Evolutionary conservation across 2,113 vertebrate genomes (phyloP), one percentile per base, ranked within the genome.

Genomic region (Macaca nemestrina): DNA sequence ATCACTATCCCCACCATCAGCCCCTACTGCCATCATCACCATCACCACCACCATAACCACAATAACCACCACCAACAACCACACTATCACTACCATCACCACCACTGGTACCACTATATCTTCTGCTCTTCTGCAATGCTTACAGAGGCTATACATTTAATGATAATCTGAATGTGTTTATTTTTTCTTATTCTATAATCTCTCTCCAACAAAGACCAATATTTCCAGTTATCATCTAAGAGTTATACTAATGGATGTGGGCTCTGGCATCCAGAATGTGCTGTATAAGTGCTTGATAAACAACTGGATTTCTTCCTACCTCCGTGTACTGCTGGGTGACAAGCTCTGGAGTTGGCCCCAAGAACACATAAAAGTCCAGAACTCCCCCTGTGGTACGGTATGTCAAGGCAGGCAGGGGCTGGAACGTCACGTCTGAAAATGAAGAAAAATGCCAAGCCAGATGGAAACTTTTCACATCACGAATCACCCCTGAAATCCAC

Each of bases 331-430:
- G 89, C 95, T 99, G 99, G 72, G 99, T 99, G 95, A 99, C 99
- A 91, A 98, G 97, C 82, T 99, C 99, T 61, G 99, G 99, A 0
- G 99, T 99, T 3, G 99, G 99, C 90, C 99, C 99, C 98, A 99
- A 88, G 23, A 99, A 95, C 98, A 99, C 97, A 98, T 99, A 99
- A 98, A 99, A 99, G 97, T 99, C 99, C 2, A 99, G 98, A 97
- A 99, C 99, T 16, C 99, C 99, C 55, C 99, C 99, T 1, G 97
- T 68, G 43, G 99, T 99, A n/a, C 99, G 99, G 75, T 99, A 99
- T 0, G 99, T 99, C 93, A 99, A 95, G 68, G 99, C 98, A 68
- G 99, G 99, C 43, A 98, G 98, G 1, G 99, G 99, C 98, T 99
- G 99, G 87, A 99, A 98, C 0, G 99, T 99, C 84, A 99, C 99